Evolutionary conservation across 2,888 invertebrate species (phyloP).

Genomic region (Mesorhabditis spiculigera): DNA sequence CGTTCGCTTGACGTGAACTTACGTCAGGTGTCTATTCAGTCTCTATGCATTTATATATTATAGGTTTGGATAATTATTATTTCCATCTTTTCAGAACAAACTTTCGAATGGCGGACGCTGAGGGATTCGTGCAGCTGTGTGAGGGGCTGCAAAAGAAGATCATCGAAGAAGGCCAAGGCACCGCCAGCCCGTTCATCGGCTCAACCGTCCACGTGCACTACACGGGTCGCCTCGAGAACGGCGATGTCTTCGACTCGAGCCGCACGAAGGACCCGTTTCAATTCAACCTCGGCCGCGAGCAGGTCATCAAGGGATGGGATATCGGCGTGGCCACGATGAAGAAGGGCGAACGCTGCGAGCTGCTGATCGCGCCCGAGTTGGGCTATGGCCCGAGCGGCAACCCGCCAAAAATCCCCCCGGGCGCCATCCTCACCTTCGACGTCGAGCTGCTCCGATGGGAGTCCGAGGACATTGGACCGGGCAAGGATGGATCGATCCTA

Average conservation of each 20-base stretch:
- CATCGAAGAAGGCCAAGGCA: constrained; percentile 70
- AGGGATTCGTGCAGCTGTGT: constrained; percentile 15
- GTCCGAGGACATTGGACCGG: constrained; percentile 78
- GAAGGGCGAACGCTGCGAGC: constrained; percentile 70
- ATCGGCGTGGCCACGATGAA: constrained; percentile 89
- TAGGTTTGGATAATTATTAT: too few relatives aligned
- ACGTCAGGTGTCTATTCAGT: too few relatives aligned
- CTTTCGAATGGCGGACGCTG: too few relatives aligned
- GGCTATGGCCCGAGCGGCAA: constrained; percentile 82
- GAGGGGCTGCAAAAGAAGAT: constrained; percentile 78
- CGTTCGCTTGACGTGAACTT: too few relatives aligned
- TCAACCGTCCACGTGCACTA: constrained; percentile 72
- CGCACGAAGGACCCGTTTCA: constrained; percentile 78
- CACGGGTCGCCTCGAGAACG: constrained; percentile 79
- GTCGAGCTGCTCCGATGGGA: constrained; percentile 59
- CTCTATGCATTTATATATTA: too few relatives aligned
- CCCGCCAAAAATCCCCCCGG: constrained; percentile 82
- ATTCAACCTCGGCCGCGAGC: constrained; percentile 82
- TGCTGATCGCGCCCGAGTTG: constrained; percentile 83
- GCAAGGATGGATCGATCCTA: constrained; percentile 78
- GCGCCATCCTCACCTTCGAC: constrained; percentile 83
- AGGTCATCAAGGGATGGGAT: constrained; percentile 71
- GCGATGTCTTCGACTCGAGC: constrained; percentile 88
- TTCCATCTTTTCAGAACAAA: too few relatives aligned
- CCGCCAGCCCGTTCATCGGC: constrained; percentile 38